Evolutionary conservation across 2,113 vertebrate species (phyloP).

Genomic region (Vombatus ursinus): DNA sequence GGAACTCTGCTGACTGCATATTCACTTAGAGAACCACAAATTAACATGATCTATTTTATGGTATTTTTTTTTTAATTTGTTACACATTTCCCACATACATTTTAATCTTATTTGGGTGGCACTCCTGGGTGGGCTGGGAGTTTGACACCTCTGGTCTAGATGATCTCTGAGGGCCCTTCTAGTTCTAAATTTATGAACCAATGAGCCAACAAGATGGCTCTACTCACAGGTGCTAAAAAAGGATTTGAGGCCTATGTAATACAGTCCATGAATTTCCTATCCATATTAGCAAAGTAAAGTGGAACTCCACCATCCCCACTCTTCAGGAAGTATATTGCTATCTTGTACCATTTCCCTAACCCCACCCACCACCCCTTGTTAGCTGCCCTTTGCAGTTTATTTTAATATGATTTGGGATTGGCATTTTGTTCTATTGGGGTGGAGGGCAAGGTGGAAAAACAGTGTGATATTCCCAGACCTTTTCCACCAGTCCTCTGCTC

Average conservation of each 20-base stretch:
- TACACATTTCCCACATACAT: no score
- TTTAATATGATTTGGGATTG: background rate
- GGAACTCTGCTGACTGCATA: background rate
- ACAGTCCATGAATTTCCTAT: background rate
- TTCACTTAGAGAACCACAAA: background rate
- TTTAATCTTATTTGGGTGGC: no score
- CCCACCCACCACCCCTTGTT: background rate
- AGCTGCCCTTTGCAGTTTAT: background rate
- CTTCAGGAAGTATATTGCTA: background rate
- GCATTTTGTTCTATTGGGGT: background rate
- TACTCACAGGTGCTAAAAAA: no score
- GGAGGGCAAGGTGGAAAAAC: background rate
- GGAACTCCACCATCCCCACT: background rate
- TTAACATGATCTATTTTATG: background rate
- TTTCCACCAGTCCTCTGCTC: background rate
- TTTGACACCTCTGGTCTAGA: no score
- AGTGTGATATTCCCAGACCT: background rate
- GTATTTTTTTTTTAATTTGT: no score
- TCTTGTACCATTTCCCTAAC: background rate
- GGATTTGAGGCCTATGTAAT: background rate
- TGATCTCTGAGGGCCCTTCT: no score
- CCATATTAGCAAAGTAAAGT: background rate
- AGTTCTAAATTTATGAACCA: no score
- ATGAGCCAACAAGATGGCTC: no score
- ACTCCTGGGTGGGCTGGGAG: no score